Percentiles rank a stretch among this genome's conserved stretches.
phyloP scores from a whole-genome alignment of 2,888 invertebrate species.

The Leptinotarsa haldemani region DNA sequence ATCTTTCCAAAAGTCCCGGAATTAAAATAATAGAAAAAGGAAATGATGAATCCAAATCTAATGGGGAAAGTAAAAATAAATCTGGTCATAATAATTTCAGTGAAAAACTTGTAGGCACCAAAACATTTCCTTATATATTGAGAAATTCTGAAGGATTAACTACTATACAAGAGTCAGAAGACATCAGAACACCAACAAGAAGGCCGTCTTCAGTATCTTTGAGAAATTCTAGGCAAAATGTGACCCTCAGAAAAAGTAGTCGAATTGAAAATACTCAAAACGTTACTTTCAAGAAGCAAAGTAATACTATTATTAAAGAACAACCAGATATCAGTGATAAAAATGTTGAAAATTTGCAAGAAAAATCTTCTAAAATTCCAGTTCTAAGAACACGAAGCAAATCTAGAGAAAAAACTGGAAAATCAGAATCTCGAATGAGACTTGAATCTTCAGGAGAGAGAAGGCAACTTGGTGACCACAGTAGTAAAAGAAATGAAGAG shows the following conservation, averaged over 20 bases:
- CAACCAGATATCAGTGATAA: neutral
- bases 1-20: neutral
- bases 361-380: constrained; percentile 21
- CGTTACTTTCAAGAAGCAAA: neutral
- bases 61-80: neutral
- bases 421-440: neutral
- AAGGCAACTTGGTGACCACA: neutral
- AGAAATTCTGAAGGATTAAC: neutral
- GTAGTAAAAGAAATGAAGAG: neutral
- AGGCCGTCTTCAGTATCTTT: neutral
- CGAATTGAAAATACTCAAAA: neutral
- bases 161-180: neutral
- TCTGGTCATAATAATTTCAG: neutral
- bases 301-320: neutral
- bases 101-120: neutral
- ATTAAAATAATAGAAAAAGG: neutral
- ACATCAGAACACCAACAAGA: neutral
- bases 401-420: constrained; percentile 20
- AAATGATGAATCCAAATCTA: no score
- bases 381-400: constrained; percentile 20
- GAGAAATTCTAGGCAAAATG: neutral
- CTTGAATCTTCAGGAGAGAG: neutral
- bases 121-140: neutral
- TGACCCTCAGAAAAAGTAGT: constrained; percentile 7
- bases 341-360: neutral